A percentile compares a stretch with the other conserved stretches of the same genome.
These are phyloP conservation scores for Drosophila paucipuncta DNA, from an alignment of 2,888 invertebrate genomes.

Conservation along the genomic window DNA sequence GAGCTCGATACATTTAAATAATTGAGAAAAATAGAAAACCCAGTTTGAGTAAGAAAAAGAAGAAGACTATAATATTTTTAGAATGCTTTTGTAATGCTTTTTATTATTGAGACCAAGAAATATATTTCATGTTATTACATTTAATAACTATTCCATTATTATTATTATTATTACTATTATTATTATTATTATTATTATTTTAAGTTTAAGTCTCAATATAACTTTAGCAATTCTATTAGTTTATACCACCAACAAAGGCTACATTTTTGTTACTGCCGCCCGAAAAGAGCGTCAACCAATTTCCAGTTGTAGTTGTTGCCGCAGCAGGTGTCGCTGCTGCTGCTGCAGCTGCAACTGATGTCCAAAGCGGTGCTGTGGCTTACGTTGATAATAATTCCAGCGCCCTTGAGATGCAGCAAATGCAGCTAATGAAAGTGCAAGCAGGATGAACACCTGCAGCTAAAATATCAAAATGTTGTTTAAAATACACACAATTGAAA, in stretches of 20 bases:
- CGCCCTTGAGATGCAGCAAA: not conserved
- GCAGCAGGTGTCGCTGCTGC: slow-evolving; percentile 2
- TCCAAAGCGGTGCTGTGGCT: not conserved
- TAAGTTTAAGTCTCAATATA: not conserved
- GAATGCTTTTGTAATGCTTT: not conserved
- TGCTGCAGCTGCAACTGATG: not conserved
- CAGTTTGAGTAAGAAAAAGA: not conserved
- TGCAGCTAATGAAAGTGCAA: slow-evolving; percentile 4
- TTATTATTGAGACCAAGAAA: not conserved
- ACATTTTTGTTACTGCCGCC: not conserved
- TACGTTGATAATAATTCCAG: not conserved
- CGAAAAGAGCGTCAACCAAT: not conserved
- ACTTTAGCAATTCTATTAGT: not conserved
- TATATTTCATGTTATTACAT: not conserved
- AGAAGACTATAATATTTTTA: not conserved
- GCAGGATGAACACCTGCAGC: not conserved
- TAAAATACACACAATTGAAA: not conserved
- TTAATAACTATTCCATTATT: not conserved
- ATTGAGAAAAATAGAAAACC: not conserved
- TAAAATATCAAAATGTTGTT: not conserved
- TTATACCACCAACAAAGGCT: slow-evolving; percentile 13
- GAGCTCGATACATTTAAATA: not conserved
- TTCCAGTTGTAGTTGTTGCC: slow-evolving; percentile 20
- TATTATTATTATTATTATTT: not conserved
- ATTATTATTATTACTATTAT: not conserved